Percentiles rank a stretch among this genome's conserved stretches.
Conservation (phyloP, 2,797 vertebrate species). For the Chelidonichthys spinosus region DNA sequence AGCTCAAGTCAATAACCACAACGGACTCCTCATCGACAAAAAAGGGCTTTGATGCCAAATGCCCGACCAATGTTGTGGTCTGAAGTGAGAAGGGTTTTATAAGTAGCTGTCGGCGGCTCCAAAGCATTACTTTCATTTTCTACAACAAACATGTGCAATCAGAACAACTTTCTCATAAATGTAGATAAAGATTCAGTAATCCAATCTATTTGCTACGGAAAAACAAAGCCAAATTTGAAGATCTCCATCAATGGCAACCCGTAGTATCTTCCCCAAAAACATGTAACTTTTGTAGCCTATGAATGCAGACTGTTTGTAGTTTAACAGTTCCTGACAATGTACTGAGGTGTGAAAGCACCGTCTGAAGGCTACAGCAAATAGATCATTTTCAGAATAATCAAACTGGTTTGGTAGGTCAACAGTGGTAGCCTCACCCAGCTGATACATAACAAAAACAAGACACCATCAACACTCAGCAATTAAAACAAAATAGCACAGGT, state of each 20-base stretch:
- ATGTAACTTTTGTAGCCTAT: background rate
- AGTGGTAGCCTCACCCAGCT: background rate
- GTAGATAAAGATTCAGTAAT: background rate
- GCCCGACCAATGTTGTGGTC: background rate
- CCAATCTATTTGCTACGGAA: background rate
- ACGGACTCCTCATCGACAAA: no score
- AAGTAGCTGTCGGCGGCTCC: background rate
- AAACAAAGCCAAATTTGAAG: background rate
- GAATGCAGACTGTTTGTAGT: background rate
- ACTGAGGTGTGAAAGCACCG: background rate
- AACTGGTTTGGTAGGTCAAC: slow-evolving; percentile 3
- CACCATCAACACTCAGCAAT: background rate
- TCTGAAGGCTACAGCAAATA: background rate
- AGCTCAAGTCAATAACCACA: background rate
- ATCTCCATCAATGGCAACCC: background rate
- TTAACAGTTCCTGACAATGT: background rate
- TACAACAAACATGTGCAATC: background rate
- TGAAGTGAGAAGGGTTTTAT: background rate
- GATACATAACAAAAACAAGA: background rate
- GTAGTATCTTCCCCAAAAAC: background rate
- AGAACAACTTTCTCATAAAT: background rate
- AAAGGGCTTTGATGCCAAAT: background rate
- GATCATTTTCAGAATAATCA: background rate
- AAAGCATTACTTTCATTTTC: background rate
- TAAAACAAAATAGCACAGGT: background rate